Conservation (phyloP, 2,797 vertebrate genomes). For the Gallirallus australis region DNA sequence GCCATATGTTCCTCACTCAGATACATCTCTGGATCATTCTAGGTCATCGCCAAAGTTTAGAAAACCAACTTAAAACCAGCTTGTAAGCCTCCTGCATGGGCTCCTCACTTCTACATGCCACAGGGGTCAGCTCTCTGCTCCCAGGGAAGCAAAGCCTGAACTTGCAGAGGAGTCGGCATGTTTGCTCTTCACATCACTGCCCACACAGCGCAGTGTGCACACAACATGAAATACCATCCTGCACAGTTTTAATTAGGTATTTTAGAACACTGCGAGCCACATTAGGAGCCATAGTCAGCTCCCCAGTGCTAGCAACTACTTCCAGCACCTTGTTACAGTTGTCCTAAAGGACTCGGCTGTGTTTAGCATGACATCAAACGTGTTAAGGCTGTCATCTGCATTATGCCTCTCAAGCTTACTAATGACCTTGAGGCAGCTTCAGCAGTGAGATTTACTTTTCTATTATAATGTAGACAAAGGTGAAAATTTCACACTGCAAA, state of each 20-base stretch:
- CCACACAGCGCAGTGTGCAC: neutral
- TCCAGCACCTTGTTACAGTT: neutral
- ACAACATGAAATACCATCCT: neutral
- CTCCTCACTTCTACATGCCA: neutral
- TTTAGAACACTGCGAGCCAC: neutral
- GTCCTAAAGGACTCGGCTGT: neutral
- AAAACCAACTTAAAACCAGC: slow-evolving; percentile 66
- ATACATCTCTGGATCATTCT: slow-evolving; percentile 66
- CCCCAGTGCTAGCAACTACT: neutral
- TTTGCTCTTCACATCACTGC: neutral
- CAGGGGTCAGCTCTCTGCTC: neutral
- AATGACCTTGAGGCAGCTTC: neutral
- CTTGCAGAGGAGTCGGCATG: neutral
- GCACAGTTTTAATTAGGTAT: neutral
- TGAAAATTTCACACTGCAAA: neutral
- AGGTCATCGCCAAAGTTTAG: slow-evolving; percentile 72
- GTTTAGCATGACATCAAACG: neutral
- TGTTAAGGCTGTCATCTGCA: neutral
- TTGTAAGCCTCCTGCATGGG: neutral
- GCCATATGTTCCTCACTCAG: slow-evolving; percentile 69
- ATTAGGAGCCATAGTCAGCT: neutral
- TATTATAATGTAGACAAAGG: neutral
- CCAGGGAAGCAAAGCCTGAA: neutral
- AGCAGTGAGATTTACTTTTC: neutral
- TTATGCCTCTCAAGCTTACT: neutral